Base-by-base conservation (phyloP, 2,888 invertebrate species). In the Elysia crispata region DNA sequence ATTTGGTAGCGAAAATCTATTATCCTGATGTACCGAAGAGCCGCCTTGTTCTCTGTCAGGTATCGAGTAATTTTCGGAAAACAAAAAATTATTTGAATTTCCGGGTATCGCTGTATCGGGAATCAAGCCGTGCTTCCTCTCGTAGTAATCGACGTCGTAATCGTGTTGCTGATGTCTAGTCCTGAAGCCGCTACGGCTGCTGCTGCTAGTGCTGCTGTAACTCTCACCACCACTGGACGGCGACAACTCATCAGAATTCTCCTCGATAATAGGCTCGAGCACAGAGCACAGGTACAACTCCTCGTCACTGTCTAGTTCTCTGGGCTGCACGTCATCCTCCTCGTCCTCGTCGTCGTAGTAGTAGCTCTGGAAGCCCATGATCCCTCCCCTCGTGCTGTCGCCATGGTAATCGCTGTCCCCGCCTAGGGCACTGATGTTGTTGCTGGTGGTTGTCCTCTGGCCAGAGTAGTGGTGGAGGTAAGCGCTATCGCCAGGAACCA, bases 231-330 rank as follows among this genome's bases (percentile, higher is more conserved):
- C 85, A 67, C 82, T 83, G 15, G 83, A 76, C 5, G 80, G 79
- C 8, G 79, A 74, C 20, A 86, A 80, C 74, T 88, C 88, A 60
- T 86, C 87, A 1, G 87, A 86, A 77, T 86, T 86, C 66, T 89
- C 90, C 74, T 90, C 90, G 76, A 88, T 85, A 6, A 90, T 90
- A 0, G 90, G 87, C 74, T 89, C 90, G 50, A 90, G 79, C 64
- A 83, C 67, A 0, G 81, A 81, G 18, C 83, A 82, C 50, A 82
- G 82, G 69, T 83, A 89, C 31, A 86, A 83, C 28, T 88, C 86
- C 41, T 88, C 87, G 70, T 87, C 87, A 5, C 86, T 86, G 73
- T 87, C 86, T 1, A 85, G 64, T 25, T 82, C 85, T 25, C 83
- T 69, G 0, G 85, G 85, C n/a, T 85, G 78, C 20, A 70, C 76